phyloP scores from a whole-genome alignment of 2,113 vertebrate genomes.

The Passer montanus region DNA sequence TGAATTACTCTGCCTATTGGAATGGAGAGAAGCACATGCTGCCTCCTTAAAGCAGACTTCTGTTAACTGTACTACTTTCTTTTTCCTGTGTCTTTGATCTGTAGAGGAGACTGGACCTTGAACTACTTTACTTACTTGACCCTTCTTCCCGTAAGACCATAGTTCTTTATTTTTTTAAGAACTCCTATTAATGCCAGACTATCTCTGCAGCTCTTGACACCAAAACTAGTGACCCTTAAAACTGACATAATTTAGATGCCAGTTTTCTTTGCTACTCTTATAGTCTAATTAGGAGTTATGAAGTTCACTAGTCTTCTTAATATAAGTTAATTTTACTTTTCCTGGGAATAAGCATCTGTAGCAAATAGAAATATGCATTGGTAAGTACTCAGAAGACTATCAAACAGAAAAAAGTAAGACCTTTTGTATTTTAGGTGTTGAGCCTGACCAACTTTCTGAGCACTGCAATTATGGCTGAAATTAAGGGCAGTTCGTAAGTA shows the following conservation, averaged over 20 bases:
- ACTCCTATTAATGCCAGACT: slow-evolving; percentile 6
- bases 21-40: neutral
- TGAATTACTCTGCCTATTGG: neutral
- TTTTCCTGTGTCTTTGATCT: neutral
- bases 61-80: neutral
- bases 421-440: neutral
- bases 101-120: slow-evolving; percentile 21
- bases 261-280: neutral
- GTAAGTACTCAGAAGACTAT: neutral
- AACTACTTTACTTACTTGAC: slow-evolving; percentile 36
- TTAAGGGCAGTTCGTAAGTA: neutral
- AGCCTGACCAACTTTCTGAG: neutral
- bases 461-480: neutral
- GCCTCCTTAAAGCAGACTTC: neutral
- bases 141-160: neutral
- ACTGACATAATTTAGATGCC: neutral
- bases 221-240: neutral
- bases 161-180: neutral
- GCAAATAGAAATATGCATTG: neutral
- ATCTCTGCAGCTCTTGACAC: neutral
- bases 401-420: neutral
- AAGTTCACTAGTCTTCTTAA: neutral
- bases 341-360: neutral
- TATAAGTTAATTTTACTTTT: neutral
- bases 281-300: neutral